Conservation (phyloP, 2,113 vertebrate genomes). For the Scomber scombrus region DNA sequence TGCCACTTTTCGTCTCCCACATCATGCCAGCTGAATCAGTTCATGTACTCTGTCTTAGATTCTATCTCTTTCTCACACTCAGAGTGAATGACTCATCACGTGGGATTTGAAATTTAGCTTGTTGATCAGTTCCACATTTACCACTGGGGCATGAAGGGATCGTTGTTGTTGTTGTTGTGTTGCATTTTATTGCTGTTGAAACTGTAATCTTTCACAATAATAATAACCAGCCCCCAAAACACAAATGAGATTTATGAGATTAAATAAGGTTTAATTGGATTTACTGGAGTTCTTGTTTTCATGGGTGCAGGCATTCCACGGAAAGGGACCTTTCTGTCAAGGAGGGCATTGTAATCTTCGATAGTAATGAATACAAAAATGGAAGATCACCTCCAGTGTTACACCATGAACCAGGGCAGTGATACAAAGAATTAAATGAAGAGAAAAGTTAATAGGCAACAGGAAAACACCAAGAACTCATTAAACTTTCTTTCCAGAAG, state of each 20-base stretch:
- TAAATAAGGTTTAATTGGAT: slow-evolving; percentile 27
- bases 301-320: not conserved
- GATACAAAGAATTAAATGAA: slow-evolving; percentile 7
- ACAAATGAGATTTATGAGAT: not conserved
- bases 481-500: slow-evolving; percentile 40
- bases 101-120: not conserved
- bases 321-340: not conserved
- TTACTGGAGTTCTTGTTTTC: slow-evolving; percentile 8
- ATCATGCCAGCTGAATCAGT: slow-evolving; percentile 11
- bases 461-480: slow-evolving; percentile 46
- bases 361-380: slow-evolving; percentile 23
- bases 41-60: not conserved
- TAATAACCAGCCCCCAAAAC: not conserved
- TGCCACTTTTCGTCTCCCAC: slow-evolving; percentile 27
- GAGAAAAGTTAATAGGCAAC: slow-evolving; percentile 37
- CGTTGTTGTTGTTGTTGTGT: not conserved
- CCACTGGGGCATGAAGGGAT: not conserved
- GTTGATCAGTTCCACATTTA: slow-evolving; percentile 30
- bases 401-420: not conserved
- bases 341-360: slow-evolving; percentile 6
- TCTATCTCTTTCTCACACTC: not conserved
- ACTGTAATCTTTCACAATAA: not conserved
- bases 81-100: not conserved
- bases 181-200: slow-evolving; percentile 16
- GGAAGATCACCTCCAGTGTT: not conserved